Evolutionary conservation across 2,113 vertebrate species (phyloP).

Genomic region (Chloropsis cyanopogon): DNA sequence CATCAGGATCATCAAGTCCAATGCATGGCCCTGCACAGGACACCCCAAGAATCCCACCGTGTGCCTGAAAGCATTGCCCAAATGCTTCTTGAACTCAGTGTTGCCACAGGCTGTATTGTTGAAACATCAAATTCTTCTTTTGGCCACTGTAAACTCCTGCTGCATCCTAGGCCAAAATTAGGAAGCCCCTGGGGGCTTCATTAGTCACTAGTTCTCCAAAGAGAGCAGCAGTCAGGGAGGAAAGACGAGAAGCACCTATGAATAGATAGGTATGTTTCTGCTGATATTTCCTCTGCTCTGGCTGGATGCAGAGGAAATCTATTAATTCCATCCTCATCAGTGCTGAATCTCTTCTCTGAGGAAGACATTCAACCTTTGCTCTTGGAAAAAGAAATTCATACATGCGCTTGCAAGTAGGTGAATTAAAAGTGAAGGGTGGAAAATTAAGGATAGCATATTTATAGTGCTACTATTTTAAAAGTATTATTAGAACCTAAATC

Average conservation of each 20-base stretch:
- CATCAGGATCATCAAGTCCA: not conserved
- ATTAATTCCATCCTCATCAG: not conserved
- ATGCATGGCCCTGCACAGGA: not conserved
- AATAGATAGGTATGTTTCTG: not conserved
- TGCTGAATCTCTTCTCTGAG: not conserved
- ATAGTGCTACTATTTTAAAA: not conserved
- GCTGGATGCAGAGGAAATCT: not conserved
- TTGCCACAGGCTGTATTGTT: not conserved
- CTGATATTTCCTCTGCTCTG: not conserved
- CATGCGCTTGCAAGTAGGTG: fast-evolving
- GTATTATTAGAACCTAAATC: not conserved
- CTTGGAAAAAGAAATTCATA: not conserved
- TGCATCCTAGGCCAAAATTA: not conserved
- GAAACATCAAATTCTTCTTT: not conserved
- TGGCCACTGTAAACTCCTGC: not conserved
- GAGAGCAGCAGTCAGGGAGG: not conserved
- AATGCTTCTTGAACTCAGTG: not conserved
- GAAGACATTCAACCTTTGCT: not conserved
- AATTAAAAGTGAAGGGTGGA: not conserved
- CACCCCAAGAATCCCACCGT: too few relatives aligned
- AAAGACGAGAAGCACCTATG: not conserved
- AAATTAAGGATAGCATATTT: not conserved
- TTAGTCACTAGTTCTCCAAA: not conserved
- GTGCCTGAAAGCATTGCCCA: not conserved
- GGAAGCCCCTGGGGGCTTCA: not conserved